A percentile compares a stretch with the other conserved stretches of the same genome.
Evolutionary conservation across 2,888 invertebrate genomes (phyloP).

Genomic region (Embidobia sp.): DNA sequence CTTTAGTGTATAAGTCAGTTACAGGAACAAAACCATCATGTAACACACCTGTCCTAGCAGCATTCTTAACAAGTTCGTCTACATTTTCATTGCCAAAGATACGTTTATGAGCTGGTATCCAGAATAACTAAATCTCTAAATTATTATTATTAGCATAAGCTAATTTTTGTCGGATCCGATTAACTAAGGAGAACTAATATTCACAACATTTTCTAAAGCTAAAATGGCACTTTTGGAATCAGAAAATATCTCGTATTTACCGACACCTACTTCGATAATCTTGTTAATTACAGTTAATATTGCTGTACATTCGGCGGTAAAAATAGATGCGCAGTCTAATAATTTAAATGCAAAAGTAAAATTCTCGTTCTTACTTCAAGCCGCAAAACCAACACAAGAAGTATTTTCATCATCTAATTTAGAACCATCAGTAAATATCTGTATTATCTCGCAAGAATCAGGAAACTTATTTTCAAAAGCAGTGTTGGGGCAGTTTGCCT

Average conservation of each 20-base stretch:
- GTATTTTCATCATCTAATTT: background rate
- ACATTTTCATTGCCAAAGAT: conserved; percentile 26
- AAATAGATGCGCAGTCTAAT: background rate
- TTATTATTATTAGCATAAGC: background rate
- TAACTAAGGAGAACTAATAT: background rate
- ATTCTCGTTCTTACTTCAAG: conserved; percentile 1
- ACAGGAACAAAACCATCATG: background rate
- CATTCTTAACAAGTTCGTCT: conserved; percentile 8
- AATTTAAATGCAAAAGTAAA: background rate
- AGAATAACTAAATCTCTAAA: conserved; percentile 5
- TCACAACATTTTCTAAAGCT: background rate
- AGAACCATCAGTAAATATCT: conserved; percentile 21
- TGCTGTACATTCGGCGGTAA: conserved; percentile 9
- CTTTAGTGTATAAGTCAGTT: background rate
- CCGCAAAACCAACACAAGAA: conserved; percentile 8
- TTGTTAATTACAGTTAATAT: background rate
- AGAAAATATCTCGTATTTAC: conserved; percentile 9
- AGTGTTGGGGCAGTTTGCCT: background rate
- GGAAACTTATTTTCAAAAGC: background rate
- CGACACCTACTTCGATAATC: background rate
- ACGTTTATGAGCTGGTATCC: conserved; percentile 26
- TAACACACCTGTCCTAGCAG: background rate
- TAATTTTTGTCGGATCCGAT: conserved; percentile 6
- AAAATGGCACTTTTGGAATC: conserved; percentile 9
- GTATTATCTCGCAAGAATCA: background rate